Percentiles rank a stretch among this genome's conserved stretches.
Evolutionary conservation across 2,888 invertebrate genomes (phyloP).

Genomic region (Pomacea canaliculata): DNA sequence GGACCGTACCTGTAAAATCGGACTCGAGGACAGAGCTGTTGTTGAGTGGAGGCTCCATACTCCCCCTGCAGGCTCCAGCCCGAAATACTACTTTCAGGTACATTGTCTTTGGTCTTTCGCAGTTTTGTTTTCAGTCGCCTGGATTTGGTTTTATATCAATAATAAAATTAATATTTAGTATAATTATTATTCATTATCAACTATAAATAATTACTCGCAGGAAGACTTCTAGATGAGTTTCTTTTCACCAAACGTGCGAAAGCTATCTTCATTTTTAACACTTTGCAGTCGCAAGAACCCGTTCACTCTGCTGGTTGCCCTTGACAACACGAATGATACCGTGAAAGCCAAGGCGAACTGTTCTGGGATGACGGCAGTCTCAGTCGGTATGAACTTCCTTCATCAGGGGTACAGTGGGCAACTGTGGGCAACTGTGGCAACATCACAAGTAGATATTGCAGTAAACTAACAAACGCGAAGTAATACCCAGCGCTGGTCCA

Average conservation of each 20-base stretch:
- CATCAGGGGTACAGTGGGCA: too few relatives aligned
- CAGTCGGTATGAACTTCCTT: conserved; percentile 16
- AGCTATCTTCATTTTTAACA: too few relatives aligned
- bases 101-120: not conserved
- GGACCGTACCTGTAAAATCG: conserved; percentile 12
- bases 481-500: too few relatives aligned
- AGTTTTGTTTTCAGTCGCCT: not conserved
- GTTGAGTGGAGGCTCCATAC: conserved; percentile 59
- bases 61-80: conserved; percentile 70
- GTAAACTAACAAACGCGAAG: too few relatives aligned
- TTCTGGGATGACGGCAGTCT: conserved; percentile 72
- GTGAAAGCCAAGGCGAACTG: conserved; percentile 76
- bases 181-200: too few relatives aligned
- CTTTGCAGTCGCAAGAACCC: conserved; percentile 74
- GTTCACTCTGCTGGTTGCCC: conserved; percentile 77
- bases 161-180: not conserved
- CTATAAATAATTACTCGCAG: not conserved
- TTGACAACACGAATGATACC: conserved; percentile 69
- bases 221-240: too few relatives aligned
- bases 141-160: not conserved
- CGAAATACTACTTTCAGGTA: conserved; percentile 48
- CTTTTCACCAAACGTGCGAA: too few relatives aligned
- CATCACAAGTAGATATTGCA: too few relatives aligned
- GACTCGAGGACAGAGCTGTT: conserved; percentile 48
- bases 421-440: too few relatives aligned